phyloP scores from a whole-genome alignment of 2,888 invertebrate genomes.

The Eledone cirrhosa region DNA sequence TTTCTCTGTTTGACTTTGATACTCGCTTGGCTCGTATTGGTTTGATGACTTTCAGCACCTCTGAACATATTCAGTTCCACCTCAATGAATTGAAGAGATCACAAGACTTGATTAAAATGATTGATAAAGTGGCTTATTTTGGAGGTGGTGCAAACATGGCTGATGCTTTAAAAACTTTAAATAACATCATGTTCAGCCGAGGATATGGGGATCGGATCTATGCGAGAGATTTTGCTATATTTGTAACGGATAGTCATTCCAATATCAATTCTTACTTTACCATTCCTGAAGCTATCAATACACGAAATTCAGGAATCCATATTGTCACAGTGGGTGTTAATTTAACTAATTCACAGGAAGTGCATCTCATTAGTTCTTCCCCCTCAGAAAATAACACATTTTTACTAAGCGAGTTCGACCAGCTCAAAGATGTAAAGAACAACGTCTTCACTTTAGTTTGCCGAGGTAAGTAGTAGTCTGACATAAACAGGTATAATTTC shows the following conservation, averaged over 20 bases:
- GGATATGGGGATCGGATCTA: constrained; percentile 46
- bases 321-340: constrained; percentile 46
- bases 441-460: constrained; percentile 43
- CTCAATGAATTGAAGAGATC: constrained; percentile 45
- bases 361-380: constrained; percentile 43
- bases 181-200: constrained; percentile 41
- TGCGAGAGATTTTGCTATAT: constrained; percentile 44
- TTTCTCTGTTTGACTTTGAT: constrained; percentile 37
- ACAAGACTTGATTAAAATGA: constrained; percentile 43
- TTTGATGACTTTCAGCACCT: constrained; percentile 43
- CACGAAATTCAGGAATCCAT: constrained; percentile 37
- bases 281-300: constrained; percentile 35
- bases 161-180: constrained; percentile 43
- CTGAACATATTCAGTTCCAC: constrained; percentile 51
- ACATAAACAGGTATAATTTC: background rate
- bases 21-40: constrained; percentile 33
- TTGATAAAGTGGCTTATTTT: constrained; percentile 47
- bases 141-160: constrained; percentile 53
- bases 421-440: constrained; percentile 41
- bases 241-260: constrained; percentile 52
- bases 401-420: constrained; percentile 40
- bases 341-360: constrained; percentile 43
- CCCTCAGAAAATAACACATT: constrained; percentile 43
- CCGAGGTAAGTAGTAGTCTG: constrained; percentile 29
- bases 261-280: constrained; percentile 44